Percentiles rank a stretch among this genome's conserved stretches.
phyloP scores from a whole-genome alignment of 2,888 invertebrate species.

The Clistopyga incitator region DNA sequence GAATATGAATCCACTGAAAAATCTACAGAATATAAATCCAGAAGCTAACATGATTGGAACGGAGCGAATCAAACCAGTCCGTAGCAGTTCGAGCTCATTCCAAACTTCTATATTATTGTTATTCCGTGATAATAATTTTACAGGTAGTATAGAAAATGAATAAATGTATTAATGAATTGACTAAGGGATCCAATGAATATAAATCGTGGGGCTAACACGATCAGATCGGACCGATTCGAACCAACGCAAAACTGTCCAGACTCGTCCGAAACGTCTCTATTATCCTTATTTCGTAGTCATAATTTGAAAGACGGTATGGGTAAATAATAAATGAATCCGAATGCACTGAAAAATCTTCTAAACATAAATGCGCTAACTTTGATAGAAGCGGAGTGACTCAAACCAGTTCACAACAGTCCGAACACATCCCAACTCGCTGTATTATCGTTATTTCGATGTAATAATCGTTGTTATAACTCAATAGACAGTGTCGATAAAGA shows the following conservation, averaged over 20 bases:
- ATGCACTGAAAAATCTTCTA: too few relatives aligned
- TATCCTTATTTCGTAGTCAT: background rate
- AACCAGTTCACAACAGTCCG: background rate
- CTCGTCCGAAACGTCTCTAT: background rate
- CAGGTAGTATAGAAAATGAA: background rate
- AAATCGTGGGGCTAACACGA: background rate
- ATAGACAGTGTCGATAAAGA: background rate
- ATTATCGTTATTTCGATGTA: background rate
- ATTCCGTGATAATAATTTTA: background rate
- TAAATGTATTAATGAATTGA: background rate
- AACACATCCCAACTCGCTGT: background rate
- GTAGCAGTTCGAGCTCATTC: background rate
- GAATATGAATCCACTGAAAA: slow-evolving; percentile 44
- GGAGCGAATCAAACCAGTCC: background rate
- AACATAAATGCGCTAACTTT: too few relatives aligned
- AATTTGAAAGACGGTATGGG: background rate
- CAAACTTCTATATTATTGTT: background rate
- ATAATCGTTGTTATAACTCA: background rate
- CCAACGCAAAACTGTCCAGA: background rate
- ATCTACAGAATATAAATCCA: slow-evolving; percentile 36
- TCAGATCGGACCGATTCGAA: background rate
- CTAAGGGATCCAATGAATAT: background rate
- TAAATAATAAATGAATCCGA: background rate
- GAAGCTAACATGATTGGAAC: slow-evolving; percentile 16
- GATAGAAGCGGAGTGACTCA: too few relatives aligned